Conservation (phyloP, 2,888 invertebrate species). For the Leucophora obtusa region DNA sequence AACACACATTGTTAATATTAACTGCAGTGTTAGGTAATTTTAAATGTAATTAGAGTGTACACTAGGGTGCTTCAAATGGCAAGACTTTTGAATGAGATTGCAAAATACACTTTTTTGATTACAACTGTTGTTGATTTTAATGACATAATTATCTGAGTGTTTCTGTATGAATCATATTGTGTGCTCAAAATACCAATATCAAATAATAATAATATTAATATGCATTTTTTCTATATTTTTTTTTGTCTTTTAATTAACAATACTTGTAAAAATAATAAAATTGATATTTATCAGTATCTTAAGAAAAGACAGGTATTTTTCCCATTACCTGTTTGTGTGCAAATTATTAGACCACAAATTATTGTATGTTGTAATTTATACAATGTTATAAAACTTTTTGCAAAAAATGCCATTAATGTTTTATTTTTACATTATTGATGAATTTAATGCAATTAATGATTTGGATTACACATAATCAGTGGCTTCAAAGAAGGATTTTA, state of each 20-base stretch:
- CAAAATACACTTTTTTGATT: too few relatives aligned
- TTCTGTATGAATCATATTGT: not conserved
- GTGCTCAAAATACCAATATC: not conserved
- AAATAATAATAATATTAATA: not conserved
- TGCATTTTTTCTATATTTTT: not conserved
- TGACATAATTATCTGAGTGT: too few relatives aligned
- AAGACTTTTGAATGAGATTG: too few relatives aligned
- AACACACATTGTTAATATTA: too few relatives aligned
- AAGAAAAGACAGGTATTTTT: not conserved
- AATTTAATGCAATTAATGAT: constrained; percentile 10
- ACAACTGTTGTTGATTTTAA: too few relatives aligned
- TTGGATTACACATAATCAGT: not conserved
- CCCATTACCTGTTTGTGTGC: not conserved
- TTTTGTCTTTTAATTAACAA: not conserved
- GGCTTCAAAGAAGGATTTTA: not conserved
- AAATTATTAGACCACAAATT: constrained; percentile 24
- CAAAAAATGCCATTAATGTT: not conserved
- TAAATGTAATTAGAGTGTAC: too few relatives aligned
- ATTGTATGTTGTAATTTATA: constrained; percentile 24
- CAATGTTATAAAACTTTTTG: constrained; percentile 1
- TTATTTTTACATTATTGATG: not conserved
- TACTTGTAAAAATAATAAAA: not conserved
- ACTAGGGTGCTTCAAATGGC: too few relatives aligned
- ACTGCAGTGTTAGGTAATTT: too few relatives aligned
- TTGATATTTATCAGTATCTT: not conserved